Evolutionary conservation across 2,113 vertebrate species (phyloP).

Genomic region (Stigmatopora nigra): DNA sequence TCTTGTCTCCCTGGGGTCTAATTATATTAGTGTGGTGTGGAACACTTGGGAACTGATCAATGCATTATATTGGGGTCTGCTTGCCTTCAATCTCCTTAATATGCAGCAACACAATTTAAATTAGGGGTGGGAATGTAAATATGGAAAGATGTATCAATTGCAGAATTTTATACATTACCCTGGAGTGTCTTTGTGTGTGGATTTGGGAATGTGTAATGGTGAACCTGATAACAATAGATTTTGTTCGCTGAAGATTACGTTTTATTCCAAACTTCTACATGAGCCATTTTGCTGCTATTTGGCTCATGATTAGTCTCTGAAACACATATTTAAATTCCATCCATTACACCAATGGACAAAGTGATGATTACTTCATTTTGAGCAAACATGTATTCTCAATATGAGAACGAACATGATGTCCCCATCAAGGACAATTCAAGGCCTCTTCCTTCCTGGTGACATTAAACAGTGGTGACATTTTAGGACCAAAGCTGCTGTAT

Average conservation of each 20-base stretch:
- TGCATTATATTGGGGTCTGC: conserved; percentile 16
- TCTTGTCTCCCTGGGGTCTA: conserved; percentile 16
- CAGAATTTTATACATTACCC: no score
- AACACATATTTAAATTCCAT: neutral
- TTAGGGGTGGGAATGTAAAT: neutral
- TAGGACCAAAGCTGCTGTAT: neutral
- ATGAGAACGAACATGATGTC: conserved; percentile 9
- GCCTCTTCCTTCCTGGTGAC: conserved; percentile 15
- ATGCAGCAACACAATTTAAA: conserved; percentile 5
- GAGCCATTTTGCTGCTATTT: neutral
- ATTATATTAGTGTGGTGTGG: conserved; percentile 24
- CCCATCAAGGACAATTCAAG: conserved; percentile 8
- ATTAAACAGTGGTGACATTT: conserved; percentile 18
- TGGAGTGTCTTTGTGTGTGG: no score
- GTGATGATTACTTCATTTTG: neutral
- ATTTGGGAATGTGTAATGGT: no score
- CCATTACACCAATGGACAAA: conserved; percentile 3
- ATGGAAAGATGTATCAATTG: neutral
- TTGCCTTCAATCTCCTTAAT: neutral
- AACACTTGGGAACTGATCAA: conserved; percentile 17
- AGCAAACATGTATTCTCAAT: neutral
- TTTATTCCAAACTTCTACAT: neutral
- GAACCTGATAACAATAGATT: no score
- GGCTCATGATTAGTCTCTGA: neutral
- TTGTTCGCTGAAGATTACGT: neutral